A percentile compares a stretch with the other conserved stretches of the same genome.
phyloP scores from a whole-genome alignment of 1,140 invertebrate species.

The Achatina immaculata region DNA sequence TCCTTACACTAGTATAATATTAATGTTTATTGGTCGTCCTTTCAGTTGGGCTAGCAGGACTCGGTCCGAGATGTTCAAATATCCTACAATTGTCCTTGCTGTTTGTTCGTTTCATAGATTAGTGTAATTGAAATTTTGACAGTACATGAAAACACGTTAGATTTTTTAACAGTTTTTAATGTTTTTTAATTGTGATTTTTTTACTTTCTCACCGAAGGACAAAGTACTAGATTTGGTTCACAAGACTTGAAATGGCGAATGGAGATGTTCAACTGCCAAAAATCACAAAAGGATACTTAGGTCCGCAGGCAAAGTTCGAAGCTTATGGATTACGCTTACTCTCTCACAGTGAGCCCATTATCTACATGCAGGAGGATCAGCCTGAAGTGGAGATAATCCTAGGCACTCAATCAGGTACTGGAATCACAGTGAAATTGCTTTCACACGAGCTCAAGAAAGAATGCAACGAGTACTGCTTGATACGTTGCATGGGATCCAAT shows the following conservation, averaged over 20 bases:
- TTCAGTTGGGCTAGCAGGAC: too few relatives aligned
- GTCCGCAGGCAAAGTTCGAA: slow-evolving; percentile 66
- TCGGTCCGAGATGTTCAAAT: too few relatives aligned
- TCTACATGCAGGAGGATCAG: slow-evolving; percentile 47
- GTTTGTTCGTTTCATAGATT: too few relatives aligned
- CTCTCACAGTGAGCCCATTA: slow-evolving; percentile 58
- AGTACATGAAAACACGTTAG: too few relatives aligned
- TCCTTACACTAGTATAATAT: too few relatives aligned
- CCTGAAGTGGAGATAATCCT: slow-evolving; percentile 59
- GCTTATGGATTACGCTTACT: slow-evolving; percentile 57
- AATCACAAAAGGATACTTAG: slow-evolving; percentile 68
- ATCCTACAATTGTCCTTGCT: too few relatives aligned
- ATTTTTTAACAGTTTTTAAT: too few relatives aligned
- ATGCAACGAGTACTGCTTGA: slow-evolving; percentile 56
- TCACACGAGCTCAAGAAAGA: slow-evolving; percentile 57
- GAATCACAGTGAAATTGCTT: slow-evolving; percentile 59
- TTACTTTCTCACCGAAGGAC: too few relatives aligned
- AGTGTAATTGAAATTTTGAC: too few relatives aligned
- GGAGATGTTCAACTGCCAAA: slow-evolving; percentile 57
- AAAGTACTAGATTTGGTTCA: not conserved
- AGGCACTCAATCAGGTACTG: slow-evolving; percentile 50
- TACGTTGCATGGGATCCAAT: slow-evolving; percentile 50
- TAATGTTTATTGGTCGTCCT: too few relatives aligned
- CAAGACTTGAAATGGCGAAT: slow-evolving; percentile 25
- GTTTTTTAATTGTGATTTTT: too few relatives aligned